Evolutionary conservation across 37 sponge, comb jelly and placozoan species (phyloP), one percentile per base, ranked within the genome.

Genomic region (Corticium candelabrum): DNA sequence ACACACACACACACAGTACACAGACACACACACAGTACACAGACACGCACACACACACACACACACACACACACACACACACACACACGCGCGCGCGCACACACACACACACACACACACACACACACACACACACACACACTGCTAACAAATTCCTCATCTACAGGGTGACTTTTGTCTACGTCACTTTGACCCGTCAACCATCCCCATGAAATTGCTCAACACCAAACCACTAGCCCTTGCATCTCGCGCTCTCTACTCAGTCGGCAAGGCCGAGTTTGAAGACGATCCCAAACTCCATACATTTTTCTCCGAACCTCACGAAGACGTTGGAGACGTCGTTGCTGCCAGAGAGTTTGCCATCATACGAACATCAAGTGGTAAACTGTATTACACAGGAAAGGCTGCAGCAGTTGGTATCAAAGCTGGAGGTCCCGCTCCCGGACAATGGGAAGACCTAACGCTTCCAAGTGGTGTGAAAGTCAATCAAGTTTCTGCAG

Each of bases 341-440:
- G 38, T 87, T 2, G 83, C 88, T 4, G 32, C 81, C 29, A 78
- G 72, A 40, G 82, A 68, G 37, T 84, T 79, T 43, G 70, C 88
- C 34, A 82, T 84, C 29, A 41, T 90, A n/a, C 82, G 71, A 38
- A 83, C 91, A 3, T 50, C 73, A n/a, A 74, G 75, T 82, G 91
- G 91, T 35, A 90, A 87, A 50, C 62, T 50, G 11, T 50, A 27
- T 21, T 50, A 50, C 62, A 50, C 62, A 50, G 62, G 62, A 11
- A 50, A 21, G 21, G 62, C 15, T 27, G 11, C 62, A 27, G 62
- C 62, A 21, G 15, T 50, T 21, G 62, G 62, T 21, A 50, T 50
- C 62, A 50, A 50, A 21, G 11, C 62, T 11, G n/a, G n/a, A n/a
- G n/a, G n/a, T n/a, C 21, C 62, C 62, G 21, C 15, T 21, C 21